A percentile compares a stretch with the other conserved stretches of the same genome.
Conservation (phyloP, 2,797 vertebrate genomes). For the Anguilla obscura region DNA sequence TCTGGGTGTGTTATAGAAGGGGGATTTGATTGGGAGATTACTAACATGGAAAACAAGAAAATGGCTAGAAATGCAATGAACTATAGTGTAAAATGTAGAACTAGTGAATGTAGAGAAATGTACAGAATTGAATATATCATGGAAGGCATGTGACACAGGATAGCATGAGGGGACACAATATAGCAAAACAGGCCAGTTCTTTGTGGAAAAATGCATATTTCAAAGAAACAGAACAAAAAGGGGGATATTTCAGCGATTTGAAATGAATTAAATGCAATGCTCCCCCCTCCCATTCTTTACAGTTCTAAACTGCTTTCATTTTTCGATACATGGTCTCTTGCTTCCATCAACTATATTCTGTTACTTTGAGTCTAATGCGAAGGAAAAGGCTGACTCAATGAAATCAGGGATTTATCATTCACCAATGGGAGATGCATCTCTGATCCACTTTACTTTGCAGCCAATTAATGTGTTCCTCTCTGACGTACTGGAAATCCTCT, state of each 20-base stretch:
- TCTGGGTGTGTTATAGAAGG: neutral
- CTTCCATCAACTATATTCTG: neutral
- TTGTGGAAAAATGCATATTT: neutral
- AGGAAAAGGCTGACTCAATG: slow-evolving; percentile 16
- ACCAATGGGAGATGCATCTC: slow-evolving; percentile 1
- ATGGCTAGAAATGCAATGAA: neutral
- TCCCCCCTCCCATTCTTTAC: neutral
- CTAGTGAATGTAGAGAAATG: no score
- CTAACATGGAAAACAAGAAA: neutral
- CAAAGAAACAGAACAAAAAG: neutral
- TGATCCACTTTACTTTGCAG: slow-evolving; percentile 54
- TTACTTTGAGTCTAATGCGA: neutral
- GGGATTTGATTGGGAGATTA: no score
- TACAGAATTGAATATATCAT: no score
- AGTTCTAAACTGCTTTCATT: neutral
- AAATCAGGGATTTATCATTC: slow-evolving; percentile 11
- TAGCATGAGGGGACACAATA: no score
- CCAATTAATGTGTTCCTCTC: slow-evolving; percentile 65
- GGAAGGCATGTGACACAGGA: no score
- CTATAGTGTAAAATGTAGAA: neutral
- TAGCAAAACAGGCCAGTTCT: neutral
- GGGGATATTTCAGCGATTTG: neutral
- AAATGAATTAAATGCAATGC: neutral
- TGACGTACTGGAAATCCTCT: slow-evolving; percentile 61
- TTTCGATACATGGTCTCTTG: neutral